Evolutionary conservation across 2,888 invertebrate genomes (phyloP), one percentile per base, ranked within the genome.

Genomic region (Drosophila buzzatii): DNA sequence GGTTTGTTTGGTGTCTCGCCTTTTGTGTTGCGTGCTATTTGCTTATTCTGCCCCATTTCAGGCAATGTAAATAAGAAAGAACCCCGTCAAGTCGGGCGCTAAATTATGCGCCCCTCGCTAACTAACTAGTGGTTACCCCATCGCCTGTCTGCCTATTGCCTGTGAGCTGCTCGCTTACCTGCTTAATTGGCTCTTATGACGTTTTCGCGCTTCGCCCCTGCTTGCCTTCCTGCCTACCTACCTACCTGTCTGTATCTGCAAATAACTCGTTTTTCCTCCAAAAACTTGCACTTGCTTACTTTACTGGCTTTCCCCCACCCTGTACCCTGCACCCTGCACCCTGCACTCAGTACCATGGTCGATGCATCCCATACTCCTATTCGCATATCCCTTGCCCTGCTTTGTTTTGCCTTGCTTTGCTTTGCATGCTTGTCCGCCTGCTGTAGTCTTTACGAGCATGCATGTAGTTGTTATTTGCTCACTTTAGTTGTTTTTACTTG

Each of bases 131-230:
- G 77, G 71, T 52, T 69, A 55, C 65, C 76, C 70, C 60, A 55
- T 59, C 59, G 68, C 57, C 57, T 69, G 73, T 49, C 64, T 57
- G 57, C 70, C 72, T 66, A 71, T 42, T 61, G 65, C 70, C 33
- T 51, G 58, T 82, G 67, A 57, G 56, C 56, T 75, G 80, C 70
- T 73, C 70, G 79, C 71, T 89, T 87, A 78, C 85, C 88, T 87
- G 89, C 75, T 87, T 86, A 89, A 89, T 86, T 86, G 89, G 85
- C 86, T 86, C 88, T 86, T 86, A 87, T 89, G 89, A 86, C 85
- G 89, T 87, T 89, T 86, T 86, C 80, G 82, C 88, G 88, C 89
- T 80, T 66, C 44, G 39, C 62, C 58, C 57, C 31, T 27, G 23
- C 49, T 56, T 20, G 23, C 60, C 60, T 58, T 39, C n/a, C 27